phyloP scores from a whole-genome alignment of 2,113 vertebrate species.

The Nothobranchius kuhntae region DNA sequence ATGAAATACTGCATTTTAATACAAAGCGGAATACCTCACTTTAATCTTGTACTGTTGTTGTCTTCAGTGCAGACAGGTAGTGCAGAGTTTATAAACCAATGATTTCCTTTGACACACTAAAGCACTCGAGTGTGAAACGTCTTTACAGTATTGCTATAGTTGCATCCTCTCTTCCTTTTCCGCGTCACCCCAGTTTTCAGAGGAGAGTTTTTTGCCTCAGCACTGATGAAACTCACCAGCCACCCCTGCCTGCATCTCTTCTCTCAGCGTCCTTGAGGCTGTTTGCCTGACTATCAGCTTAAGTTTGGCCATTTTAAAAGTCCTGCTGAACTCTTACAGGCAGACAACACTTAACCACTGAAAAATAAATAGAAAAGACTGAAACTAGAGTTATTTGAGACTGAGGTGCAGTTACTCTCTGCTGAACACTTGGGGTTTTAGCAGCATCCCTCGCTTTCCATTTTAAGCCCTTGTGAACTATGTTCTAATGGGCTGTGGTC shows the following conservation, averaged over 20 bases:
- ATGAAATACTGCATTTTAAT: slow-evolving; percentile 10
- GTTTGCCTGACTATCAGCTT: slow-evolving; percentile 49
- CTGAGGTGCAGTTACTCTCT: slow-evolving; percentile 57
- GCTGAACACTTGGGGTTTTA: slow-evolving; percentile 53
- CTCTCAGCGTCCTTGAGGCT: slow-evolving; percentile 63
- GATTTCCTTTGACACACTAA: slow-evolving; percentile 51
- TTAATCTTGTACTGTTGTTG: slow-evolving; percentile 67
- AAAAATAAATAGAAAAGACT: slow-evolving; percentile 57
- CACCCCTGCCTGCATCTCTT: slow-evolving; percentile 51
- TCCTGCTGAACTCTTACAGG: slow-evolving; percentile 40
- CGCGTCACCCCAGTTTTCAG: slow-evolving; percentile 21
- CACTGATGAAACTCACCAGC: slow-evolving; percentile 35
- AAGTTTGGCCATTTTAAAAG: slow-evolving; percentile 68
- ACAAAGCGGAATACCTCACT: slow-evolving; percentile 43
- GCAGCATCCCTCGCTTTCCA: slow-evolving; percentile 50
- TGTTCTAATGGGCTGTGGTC: slow-evolving; percentile 41
- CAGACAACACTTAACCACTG: slow-evolving; percentile 46
- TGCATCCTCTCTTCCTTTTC: slow-evolving; percentile 41
- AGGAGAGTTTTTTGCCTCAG: slow-evolving; percentile 36
- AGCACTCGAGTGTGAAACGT: slow-evolving; percentile 60
- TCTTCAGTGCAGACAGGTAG: slow-evolving; percentile 74
- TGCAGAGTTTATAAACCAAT: slow-evolving; percentile 66
- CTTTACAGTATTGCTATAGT: slow-evolving; percentile 80
- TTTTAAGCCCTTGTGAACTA: slow-evolving; percentile 40
- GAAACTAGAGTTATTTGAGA: slow-evolving; percentile 61